These are phyloP conservation scores for Drosophila multiciliata DNA, from an alignment of 2,888 invertebrate genomes.

Conservation along the genomic window DNA sequence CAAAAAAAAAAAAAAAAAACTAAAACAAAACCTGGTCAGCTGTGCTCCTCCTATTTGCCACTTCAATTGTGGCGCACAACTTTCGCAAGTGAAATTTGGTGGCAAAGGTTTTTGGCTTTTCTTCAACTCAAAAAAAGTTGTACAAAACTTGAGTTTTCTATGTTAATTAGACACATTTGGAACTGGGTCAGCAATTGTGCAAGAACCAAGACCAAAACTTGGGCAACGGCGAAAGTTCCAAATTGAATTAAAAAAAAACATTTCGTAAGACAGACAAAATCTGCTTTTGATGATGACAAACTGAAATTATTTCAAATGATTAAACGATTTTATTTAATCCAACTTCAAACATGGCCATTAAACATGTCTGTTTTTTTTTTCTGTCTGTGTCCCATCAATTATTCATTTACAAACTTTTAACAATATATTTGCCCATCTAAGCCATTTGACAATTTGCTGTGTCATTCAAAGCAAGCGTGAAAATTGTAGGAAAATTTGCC, in stretches of 20 bases:
- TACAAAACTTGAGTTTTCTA: conserved; percentile 23
- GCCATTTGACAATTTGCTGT: conserved; percentile 38
- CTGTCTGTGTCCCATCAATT: not conserved
- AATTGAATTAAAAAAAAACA: not conserved
- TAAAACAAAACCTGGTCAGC: conserved; percentile 35
- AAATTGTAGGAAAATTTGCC: conserved; percentile 51
- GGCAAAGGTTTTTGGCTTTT: conserved; percentile 36
- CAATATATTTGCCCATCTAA: conserved; percentile 15
- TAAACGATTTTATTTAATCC: not conserved
- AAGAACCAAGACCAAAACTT: not conserved
- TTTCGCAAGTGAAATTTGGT: conserved; percentile 74
- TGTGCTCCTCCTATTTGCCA: conserved; percentile 44
- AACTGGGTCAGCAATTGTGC: conserved; percentile 13
- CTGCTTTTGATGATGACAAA: not conserved
- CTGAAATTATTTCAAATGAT: not conserved
- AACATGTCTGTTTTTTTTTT: not conserved
- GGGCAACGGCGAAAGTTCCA: not conserved
- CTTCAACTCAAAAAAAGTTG: conserved; percentile 26
- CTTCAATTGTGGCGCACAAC: conserved; percentile 57
- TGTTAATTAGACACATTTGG: conserved; percentile 47
- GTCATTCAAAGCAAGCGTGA: conserved; percentile 33
- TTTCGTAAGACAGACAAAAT: not conserved
- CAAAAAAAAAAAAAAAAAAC: conserved; percentile 1
- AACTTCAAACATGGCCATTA: not conserved
- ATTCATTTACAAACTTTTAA: conserved; percentile 12